phyloP scores from a whole-genome alignment of 2,888 invertebrate species.

The Ennomos fuscantarius region DNA sequence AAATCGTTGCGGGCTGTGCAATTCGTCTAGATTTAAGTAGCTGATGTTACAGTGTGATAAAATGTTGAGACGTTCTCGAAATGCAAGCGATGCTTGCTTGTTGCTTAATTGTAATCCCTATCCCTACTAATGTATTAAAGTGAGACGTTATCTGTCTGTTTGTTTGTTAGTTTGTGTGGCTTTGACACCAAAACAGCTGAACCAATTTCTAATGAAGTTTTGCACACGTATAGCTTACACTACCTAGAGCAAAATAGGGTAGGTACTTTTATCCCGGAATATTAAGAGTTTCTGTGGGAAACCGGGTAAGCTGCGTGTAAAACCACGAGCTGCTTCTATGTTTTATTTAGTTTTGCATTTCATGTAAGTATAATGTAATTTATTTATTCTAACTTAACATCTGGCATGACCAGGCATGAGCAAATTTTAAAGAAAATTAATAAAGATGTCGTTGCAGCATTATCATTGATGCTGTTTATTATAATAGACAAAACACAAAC shows the following conservation, averaged over 20 bases:
- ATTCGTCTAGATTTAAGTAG: slow-evolving; percentile 72
- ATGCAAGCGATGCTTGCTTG: slow-evolving; percentile 46
- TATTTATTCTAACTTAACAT: slow-evolving; percentile 13
- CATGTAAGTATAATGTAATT: slow-evolving; percentile 12
- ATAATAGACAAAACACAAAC: neutral
- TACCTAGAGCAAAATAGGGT: no score
- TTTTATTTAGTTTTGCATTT: slow-evolving; percentile 26
- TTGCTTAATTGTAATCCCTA: slow-evolving; percentile 35
- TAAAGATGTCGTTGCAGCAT: slow-evolving; percentile 1
- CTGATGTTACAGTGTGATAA: slow-evolving; percentile 52
- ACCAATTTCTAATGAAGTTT: no score
- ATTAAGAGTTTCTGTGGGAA: no score
- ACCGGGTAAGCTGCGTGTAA: no score
- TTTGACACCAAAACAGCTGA: no score
- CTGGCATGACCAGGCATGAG: slow-evolving; percentile 12
- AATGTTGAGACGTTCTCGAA: slow-evolving; percentile 44
- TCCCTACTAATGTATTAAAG: no score
- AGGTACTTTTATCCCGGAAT: no score
- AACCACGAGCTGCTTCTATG: no score
- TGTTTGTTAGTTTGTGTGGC: no score
- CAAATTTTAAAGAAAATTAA: neutral
- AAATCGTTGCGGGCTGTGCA: slow-evolving; percentile 77
- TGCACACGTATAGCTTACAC: no score
- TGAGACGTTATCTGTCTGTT: no score
- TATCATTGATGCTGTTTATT: neutral